A percentile compares a stretch with the other conserved stretches of the same genome.
These are phyloP conservation scores for Ennomos quercinarius DNA, from an alignment of 2,888 invertebrate species.

Conservation along the genomic window DNA sequence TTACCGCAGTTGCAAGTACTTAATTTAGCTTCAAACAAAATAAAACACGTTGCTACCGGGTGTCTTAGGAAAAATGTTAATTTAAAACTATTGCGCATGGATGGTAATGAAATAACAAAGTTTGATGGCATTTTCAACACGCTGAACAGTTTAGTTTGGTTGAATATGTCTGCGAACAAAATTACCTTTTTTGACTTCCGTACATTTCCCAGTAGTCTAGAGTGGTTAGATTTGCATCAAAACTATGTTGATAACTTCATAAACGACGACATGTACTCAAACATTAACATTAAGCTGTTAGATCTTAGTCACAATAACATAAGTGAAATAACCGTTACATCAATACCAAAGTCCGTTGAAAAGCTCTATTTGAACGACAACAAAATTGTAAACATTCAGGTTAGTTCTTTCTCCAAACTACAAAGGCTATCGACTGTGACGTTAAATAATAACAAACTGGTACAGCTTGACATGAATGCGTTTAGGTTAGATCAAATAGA, in stretches of 20 bases:
- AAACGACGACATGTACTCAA: conserved; percentile 83
- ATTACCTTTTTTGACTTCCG: conserved; percentile 91
- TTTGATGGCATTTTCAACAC: conserved; percentile 89
- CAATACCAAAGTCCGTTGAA: conserved; percentile 90
- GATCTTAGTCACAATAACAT: conserved; percentile 91
- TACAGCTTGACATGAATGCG: conserved; percentile 90
- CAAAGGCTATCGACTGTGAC: conserved; percentile 89
- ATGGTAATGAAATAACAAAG: conserved; percentile 91
- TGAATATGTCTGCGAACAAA: conserved; percentile 92
- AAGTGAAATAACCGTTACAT: conserved; percentile 87
- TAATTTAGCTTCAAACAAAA: conserved; percentile 92
- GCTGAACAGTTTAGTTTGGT: conserved; percentile 89
- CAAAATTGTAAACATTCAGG: conserved; percentile 87
- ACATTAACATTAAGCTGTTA: conserved; percentile 88
- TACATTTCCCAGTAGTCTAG: conserved; percentile 89
- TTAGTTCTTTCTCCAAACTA: conserved; percentile 90
- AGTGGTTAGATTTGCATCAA: conserved; percentile 92
- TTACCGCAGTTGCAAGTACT: conserved; percentile 91
- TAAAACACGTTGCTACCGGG: conserved; percentile 89
- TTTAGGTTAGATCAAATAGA: conserved; percentile 88
- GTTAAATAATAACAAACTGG: conserved; percentile 90
- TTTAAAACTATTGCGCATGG: conserved; percentile 90
- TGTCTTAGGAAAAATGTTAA: conserved; percentile 90
- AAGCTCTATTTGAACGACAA: conserved; percentile 91
- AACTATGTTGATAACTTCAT: conserved; percentile 89